Conservation (phyloP, 2,113 vertebrate species). For the Cottus gobio region DNA sequence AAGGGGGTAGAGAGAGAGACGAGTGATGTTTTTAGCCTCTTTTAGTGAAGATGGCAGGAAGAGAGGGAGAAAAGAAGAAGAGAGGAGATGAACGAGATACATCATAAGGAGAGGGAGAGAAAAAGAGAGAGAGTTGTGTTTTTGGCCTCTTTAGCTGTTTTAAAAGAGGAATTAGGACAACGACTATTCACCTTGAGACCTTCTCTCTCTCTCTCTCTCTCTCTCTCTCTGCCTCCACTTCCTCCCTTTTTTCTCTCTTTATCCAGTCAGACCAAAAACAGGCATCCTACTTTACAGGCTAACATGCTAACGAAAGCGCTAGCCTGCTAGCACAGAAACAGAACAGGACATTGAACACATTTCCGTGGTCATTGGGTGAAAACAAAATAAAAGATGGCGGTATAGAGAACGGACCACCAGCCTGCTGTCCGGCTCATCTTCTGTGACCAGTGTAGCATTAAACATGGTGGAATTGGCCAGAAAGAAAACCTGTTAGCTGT, state of each 20-base stretch:
- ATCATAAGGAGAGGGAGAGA: neutral
- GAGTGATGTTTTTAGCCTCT: constrained; percentile 46
- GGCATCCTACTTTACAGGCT: neutral
- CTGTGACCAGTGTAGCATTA: too few relatives aligned
- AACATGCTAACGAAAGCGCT: neutral
- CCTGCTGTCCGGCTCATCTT: too few relatives aligned
- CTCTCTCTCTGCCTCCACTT: neutral
- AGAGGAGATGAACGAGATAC: neutral
- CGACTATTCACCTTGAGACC: constrained; percentile 75
- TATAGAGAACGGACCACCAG: too few relatives aligned
- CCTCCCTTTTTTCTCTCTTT: neutral
- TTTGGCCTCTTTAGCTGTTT: constrained; percentile 75
- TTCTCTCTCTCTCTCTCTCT: constrained; percentile 20
- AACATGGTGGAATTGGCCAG: too few relatives aligned
- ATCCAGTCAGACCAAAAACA: neutral
- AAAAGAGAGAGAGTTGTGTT: constrained; percentile 45
- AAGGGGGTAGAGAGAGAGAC: neutral
- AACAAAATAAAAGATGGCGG: too few relatives aligned
- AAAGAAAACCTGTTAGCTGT: too few relatives aligned
- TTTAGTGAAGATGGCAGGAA: constrained; percentile 22
- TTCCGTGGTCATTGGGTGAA: too few relatives aligned
- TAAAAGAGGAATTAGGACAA: constrained; percentile 77
- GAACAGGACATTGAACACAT: too few relatives aligned
- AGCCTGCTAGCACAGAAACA: too few relatives aligned
- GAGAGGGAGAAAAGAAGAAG: neutral